phyloP scores from a whole-genome alignment of 2,888 invertebrate species.

The Oasisia sp. region DNA sequence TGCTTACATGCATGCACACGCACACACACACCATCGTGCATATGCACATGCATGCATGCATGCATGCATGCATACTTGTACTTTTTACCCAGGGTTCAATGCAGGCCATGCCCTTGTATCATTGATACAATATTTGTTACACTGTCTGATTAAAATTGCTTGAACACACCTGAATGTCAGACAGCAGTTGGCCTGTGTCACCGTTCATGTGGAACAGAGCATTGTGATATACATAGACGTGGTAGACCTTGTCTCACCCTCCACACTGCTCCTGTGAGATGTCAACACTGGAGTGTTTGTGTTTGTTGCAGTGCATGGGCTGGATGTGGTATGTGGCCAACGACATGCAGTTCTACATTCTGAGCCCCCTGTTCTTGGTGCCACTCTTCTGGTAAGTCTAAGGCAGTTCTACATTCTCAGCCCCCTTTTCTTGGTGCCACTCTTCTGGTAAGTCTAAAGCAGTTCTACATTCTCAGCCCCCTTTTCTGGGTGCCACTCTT shows the following conservation, averaged over 20 bases:
- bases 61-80: no score
- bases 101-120: no score
- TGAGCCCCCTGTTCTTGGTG: slow-evolving; percentile 19
- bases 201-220: neutral
- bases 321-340: slow-evolving; percentile 27
- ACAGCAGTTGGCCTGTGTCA: no score
- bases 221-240: neutral
- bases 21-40: no score
- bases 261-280: neutral
- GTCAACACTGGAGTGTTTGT: neutral
- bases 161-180: no score
- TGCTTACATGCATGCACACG: no score
- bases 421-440: neutral
- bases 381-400: slow-evolving; percentile 19
- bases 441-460: neutral
- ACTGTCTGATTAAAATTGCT: no score
- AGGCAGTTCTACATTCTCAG: neutral
- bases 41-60: no score
- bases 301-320: slow-evolving; percentile 26
- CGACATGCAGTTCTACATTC: slow-evolving; percentile 26
- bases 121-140: no score
- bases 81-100: no score
- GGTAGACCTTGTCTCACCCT: neutral
- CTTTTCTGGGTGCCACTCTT: neutral
- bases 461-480: slow-evolving; percentile 23